Percentiles rank a stretch among this genome's conserved stretches.
These are phyloP conservation scores for Menura novaehollandiae DNA, from an alignment of 2,113 vertebrate genomes.

Conservation along the genomic window DNA sequence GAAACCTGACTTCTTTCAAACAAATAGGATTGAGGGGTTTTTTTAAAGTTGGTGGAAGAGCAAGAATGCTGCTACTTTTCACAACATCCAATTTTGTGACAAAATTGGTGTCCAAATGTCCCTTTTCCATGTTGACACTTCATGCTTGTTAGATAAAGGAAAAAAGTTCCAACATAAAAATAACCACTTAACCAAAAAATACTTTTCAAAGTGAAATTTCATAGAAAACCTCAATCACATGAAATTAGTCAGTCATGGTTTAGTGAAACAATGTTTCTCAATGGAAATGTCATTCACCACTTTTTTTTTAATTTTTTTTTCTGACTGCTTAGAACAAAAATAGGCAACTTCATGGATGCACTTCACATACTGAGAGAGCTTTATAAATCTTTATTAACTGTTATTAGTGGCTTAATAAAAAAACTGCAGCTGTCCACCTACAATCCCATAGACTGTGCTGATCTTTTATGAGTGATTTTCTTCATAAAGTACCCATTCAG, in stretches of 20 bases:
- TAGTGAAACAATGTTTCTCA: background rate
- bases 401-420: background rate
- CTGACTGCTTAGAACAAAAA: background rate
- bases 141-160: background rate
- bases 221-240: background rate
- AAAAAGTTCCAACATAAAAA: background rate
- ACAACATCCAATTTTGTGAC: background rate
- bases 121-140: background rate
- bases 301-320: rapidly evolving
- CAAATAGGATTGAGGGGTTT: background rate
- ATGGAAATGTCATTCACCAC: background rate
- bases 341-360: background rate
- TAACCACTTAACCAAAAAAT: background rate
- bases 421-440: background rate
- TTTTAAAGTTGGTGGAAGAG: background rate
- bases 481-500: background rate
- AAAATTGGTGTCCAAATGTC: background rate
- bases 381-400: background rate
- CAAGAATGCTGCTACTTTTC: background rate
- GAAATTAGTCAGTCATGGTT: background rate
- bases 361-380: background rate
- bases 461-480: background rate
- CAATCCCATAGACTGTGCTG: background rate
- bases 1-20: background rate
- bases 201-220: background rate